phyloP scores from a whole-genome alignment of 2,113 vertebrate genomes.

The Lophius piscatorius region DNA sequence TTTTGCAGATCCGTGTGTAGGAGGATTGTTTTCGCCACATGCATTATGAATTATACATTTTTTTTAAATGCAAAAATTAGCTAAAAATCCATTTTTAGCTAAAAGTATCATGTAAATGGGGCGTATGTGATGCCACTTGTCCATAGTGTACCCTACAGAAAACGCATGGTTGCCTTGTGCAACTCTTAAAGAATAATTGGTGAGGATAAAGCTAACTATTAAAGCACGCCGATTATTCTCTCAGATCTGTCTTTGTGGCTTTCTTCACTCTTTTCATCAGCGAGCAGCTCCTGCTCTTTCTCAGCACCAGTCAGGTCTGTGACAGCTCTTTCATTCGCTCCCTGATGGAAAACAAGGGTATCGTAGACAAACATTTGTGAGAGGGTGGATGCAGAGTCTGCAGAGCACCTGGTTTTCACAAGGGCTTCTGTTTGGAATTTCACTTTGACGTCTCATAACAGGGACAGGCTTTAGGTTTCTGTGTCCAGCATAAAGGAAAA shows the following conservation, averaged over 20 bases:
- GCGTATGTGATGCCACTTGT: too few relatives aligned
- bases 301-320: slow-evolving; percentile 46
- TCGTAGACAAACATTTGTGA: slow-evolving; percentile 28
- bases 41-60: too few relatives aligned
- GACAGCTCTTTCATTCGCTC: slow-evolving; percentile 41
- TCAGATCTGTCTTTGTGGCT: slow-evolving; percentile 35
- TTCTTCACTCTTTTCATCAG: slow-evolving; percentile 17
- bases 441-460: slow-evolving; percentile 42
- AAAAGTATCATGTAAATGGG: too few relatives aligned
- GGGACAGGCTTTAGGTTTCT: slow-evolving; percentile 38
- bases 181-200: slow-evolving; percentile 13
- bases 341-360: slow-evolving; percentile 47
- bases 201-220: slow-evolving; percentile 14
- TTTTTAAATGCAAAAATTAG: too few relatives aligned
- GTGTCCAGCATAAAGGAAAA: slow-evolving; percentile 45
- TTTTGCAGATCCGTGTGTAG: too few relatives aligned
- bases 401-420: slow-evolving; percentile 60
- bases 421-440: slow-evolving; percentile 45
- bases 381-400: slow-evolving; percentile 47
- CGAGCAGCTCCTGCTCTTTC: slow-evolving; percentile 42
- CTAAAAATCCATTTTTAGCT: too few relatives aligned
- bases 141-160: too few relatives aligned
- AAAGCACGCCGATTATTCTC: not conserved
- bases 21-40: too few relatives aligned
- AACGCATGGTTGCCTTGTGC: too few relatives aligned